These are phyloP conservation scores for Molossus alvarezi DNA, from an alignment of 2,797 vertebrate genomes.

Conservation along the genomic window DNA sequence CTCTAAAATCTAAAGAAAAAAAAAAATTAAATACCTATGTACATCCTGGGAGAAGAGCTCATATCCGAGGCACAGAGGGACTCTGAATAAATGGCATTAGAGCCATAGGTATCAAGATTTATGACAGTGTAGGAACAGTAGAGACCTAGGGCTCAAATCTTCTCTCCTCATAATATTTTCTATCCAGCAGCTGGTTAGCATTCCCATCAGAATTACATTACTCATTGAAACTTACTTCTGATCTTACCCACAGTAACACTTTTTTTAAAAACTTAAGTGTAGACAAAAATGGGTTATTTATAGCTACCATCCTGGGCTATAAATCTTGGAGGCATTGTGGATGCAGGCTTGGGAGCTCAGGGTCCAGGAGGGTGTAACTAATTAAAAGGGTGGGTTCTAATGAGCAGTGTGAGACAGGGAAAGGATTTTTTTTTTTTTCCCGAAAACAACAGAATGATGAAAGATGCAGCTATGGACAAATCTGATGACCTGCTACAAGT, in stretches of 20 bases:
- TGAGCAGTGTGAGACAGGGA: background rate
- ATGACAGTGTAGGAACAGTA: background rate
- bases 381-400: background rate
- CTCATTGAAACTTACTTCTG: constrained; percentile 22
- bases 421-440: no score
- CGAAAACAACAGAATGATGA: background rate
- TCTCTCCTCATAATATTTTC: background rate
- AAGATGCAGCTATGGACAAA: background rate
- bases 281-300: constrained; percentile 61
- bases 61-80: background rate
- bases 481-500: background rate
- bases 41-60: background rate
- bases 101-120: background rate
- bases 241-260: background rate
- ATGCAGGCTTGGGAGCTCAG: background rate
- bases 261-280: background rate
- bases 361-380: background rate
- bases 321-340: constrained; percentile 22
- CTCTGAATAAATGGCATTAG: background rate
- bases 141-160: background rate
- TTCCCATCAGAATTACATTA: background rate
- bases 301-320: background rate
- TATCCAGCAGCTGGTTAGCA: background rate
- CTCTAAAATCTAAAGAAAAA: no score
- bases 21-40: no score